These are phyloP conservation scores for Aplocera efformata DNA, from an alignment of 2,888 invertebrate genomes.

Conservation along the genomic window DNA sequence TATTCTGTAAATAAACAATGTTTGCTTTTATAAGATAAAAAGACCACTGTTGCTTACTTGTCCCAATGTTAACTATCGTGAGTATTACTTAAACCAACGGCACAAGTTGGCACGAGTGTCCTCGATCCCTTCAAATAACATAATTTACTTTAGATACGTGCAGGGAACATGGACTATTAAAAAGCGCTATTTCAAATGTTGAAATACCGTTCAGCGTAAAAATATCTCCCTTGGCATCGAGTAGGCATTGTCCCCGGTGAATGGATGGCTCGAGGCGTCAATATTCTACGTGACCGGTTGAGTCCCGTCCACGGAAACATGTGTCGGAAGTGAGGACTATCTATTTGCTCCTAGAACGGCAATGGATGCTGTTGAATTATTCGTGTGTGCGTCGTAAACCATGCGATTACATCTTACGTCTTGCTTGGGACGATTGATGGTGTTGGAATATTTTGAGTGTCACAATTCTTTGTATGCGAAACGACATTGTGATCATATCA, in stretches of 20 bases:
- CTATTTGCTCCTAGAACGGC: constrained; percentile 74
- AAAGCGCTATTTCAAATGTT: constrained; percentile 35
- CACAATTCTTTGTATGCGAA: constrained; percentile 8
- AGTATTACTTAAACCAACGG: too few species aligned
- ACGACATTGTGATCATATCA: not conserved
- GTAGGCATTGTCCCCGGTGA: constrained; percentile 62
- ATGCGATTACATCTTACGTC: constrained; percentile 30
- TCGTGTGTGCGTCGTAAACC: constrained; percentile 48
- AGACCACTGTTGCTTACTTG: too few species aligned
- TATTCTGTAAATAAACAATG: too few species aligned
- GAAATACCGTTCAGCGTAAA: constrained; percentile 49
- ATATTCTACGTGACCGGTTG: constrained; percentile 79
- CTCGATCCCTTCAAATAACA: too few species aligned
- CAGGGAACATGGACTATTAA: constrained; percentile 15
- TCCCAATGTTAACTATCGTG: too few species aligned
- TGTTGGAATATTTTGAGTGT: constrained; percentile 5
- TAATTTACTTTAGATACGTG: too few species aligned
- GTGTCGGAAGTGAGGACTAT: constrained; percentile 78
- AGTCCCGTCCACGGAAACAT: constrained; percentile 72
- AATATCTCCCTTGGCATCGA: constrained; percentile 49
- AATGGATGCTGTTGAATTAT: constrained; percentile 64
- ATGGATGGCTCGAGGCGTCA: constrained; percentile 74
- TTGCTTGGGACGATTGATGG: constrained; percentile 24
- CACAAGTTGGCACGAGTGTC: too few species aligned
- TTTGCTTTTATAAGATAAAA: too few species aligned